phyloP scores from a whole-genome alignment of 2,797 vertebrate species.

The Clarias platycephalus region DNA sequence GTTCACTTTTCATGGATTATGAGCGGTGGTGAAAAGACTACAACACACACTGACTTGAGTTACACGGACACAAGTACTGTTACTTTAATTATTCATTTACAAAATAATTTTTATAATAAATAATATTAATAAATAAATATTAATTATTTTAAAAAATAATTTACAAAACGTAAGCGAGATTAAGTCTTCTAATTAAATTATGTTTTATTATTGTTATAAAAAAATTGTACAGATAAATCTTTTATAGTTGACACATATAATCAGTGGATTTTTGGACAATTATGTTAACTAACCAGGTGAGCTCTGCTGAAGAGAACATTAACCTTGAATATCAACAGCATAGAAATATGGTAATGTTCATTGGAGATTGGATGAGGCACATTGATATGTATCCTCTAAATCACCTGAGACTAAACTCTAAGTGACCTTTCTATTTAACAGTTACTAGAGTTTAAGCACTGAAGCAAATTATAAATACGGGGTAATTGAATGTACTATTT shows the following conservation, averaged over 20 bases:
- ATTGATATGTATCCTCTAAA: no score
- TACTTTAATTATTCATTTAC: neutral
- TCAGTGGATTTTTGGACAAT: neutral
- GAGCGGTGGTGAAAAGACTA: neutral
- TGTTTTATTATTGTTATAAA: no score
- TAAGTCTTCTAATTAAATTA: neutral
- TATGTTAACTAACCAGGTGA: no score
- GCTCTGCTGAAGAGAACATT: neutral
- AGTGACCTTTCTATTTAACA: no score
- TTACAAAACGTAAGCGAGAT: neutral
- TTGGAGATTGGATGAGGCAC: neutral
- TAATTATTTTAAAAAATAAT: no score
- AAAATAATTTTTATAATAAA: no score
- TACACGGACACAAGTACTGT: no score
- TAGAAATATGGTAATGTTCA: neutral
- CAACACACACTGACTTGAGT: neutral
- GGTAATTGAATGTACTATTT: no score
- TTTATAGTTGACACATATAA: neutral
- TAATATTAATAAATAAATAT: no score
- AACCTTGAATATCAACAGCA: neutral
- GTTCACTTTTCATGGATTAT: slow-evolving; percentile 18
- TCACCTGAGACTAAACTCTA: no score
- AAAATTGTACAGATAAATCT: neutral
- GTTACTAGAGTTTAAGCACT: no score
- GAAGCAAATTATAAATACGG: no score